Base-by-base conservation (phyloP, 2,113 vertebrate genomes). In the Bubo scandiacus region DNA sequence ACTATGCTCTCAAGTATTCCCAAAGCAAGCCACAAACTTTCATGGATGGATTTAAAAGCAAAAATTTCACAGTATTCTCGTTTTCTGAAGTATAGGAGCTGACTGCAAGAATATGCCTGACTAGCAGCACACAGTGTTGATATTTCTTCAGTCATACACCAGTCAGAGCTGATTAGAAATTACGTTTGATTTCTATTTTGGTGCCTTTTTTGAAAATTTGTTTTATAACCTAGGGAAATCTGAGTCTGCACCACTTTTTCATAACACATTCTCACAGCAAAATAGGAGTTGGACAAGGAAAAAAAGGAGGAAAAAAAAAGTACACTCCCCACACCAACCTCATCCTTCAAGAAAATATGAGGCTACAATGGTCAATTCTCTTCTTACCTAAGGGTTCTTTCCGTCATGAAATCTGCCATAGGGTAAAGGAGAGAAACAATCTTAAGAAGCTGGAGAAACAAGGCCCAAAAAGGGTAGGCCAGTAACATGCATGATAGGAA, bases 171-270 rank as follows among this genome's bases (percentile, higher is more conserved):
- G 19, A 42, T 36, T 70, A 45, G 10, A 70, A 57, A 70, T 25
- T 11, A 40, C 12, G 20, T 49, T 82, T 77, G 17, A 72, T 68
- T 86, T 91, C 32, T 71, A 4, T 54, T 42, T 66, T 43, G 10
- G 42, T 34, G 29, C 0, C 0, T 19, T 20, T 57, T 63, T 42
- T 17, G 4, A 43, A 45, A 45, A 11, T 47, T 85, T 51, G 4
- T 38, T 83, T 91, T 45, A 71, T 38, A 63, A 55, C 5, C 9
- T 26, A 38, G 5, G 43, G 29, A 92, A 86, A 73, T 63, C 27
- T 16, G 40, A 84, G 8, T n/a, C 36, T 36, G 13, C 5, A n/a
- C 11, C 17, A 21, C 0, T 3, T 34, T 65, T 32, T 65, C 12
- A 3, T 81, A 47, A 57, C 5, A 38, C 7, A 51, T 4, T 27